These are phyloP conservation scores for Pangasianodon gigas DNA, from an alignment of 2,113 vertebrate species.

Conservation along the genomic window DNA sequence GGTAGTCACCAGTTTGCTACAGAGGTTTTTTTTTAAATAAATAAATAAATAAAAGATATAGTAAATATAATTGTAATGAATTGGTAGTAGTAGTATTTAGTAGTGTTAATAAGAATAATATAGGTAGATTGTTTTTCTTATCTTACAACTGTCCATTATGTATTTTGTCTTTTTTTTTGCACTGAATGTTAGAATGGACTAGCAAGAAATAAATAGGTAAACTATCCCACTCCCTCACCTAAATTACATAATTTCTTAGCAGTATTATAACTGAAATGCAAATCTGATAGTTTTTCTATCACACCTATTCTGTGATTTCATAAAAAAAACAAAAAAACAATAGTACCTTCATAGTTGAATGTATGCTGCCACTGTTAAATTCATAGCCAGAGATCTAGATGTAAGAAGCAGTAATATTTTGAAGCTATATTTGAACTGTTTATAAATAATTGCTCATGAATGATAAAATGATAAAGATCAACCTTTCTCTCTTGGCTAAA, in stretches of 20 bases:
- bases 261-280: neutral
- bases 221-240: neutral
- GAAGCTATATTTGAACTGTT: neutral
- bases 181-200: neutral
- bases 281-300: neutral
- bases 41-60: neutral
- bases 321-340: neutral
- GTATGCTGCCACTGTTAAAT: neutral
- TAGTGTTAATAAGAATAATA: neutral
- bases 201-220: neutral
- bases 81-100: neutral
- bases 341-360: neutral
- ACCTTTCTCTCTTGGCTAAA: neutral
- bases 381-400: neutral
- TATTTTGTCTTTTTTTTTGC: neutral
- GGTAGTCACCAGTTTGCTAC: neutral
- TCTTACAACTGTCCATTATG: neutral
- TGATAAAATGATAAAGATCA: neutral
- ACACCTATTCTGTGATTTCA: neutral
- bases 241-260: neutral
- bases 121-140: neutral
- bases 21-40: neutral
- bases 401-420: neutral
- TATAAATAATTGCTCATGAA: neutral
- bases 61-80: neutral